Base-by-base conservation (phyloP, 2,888 invertebrate species). In the Papilio gigon region DNA sequence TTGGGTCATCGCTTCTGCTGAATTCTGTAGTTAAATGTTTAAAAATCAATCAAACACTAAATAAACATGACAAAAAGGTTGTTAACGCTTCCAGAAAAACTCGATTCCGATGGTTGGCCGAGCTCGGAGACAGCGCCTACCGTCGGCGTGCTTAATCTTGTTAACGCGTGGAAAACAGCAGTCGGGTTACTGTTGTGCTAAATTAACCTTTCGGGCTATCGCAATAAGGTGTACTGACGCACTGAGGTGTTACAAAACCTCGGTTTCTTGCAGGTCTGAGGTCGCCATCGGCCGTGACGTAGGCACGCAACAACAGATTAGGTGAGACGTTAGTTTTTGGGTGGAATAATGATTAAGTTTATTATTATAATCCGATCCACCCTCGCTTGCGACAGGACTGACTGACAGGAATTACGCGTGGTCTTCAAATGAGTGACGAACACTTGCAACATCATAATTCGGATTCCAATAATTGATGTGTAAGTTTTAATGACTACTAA, bases 81-180 rank as follows among this genome's bases (percentile, higher is more conserved):
- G n/a, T 53, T 30, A 53, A 53, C n/a, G 53, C 53, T 17, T 35
- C 25, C 35, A 47, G 47, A 66, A 67, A 67, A 67, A 59, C 14
- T 44, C 6, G 70, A 69, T 42, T 73, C 70, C 75, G 72, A 74
- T 75, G 74, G 71, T 68, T 68, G 67, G 73, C 77, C 76, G 82
- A 80, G 79, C 76, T 76, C 73, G 78, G 76, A 64, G 58, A 64
- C 64, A 37, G 78, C 70, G 77, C 77, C 76, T 80, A 79, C 78
- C 79, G 71, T 82, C 80, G 86, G 85, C 88, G 82, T 87, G 75
- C 84, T 84, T 84, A 88, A 88, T 84, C 83, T 74, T 77, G 77
- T 78, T 86, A 88, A 87, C 83, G 73, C 79, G 78, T 84, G 82
- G 83, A 85, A 84, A 82, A 84, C 76, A 72, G 68, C 73, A 70